Percentiles rank a stretch among this genome's conserved stretches.
phyloP scores from a whole-genome alignment of 2,797 vertebrate genomes.

The Alcedo quadribrachys region DNA sequence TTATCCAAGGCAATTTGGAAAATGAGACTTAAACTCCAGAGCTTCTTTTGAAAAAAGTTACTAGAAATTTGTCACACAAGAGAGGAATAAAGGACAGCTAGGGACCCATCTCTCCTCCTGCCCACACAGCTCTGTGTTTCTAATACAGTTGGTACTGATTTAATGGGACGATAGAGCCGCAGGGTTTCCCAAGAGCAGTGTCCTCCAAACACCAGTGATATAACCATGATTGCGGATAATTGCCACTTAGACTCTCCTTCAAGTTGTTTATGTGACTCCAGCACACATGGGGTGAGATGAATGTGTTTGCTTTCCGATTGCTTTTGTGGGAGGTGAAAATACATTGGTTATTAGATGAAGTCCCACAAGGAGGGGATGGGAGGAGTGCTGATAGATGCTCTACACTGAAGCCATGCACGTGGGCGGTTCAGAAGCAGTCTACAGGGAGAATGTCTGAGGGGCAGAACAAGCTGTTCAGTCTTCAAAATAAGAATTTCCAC shows the following conservation, averaged over 20 bases:
- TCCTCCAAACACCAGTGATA: not conserved
- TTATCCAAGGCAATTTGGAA: not conserved
- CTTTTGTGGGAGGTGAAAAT: not conserved
- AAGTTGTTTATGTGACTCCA: not conserved
- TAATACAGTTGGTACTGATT: not conserved
- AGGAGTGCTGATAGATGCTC: not conserved
- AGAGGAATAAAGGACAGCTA: not conserved
- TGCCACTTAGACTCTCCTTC: not conserved
- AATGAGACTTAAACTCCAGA: not conserved
- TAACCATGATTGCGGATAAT: not conserved
- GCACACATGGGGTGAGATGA: not conserved
- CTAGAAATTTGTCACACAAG: not conserved
- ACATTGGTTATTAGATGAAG: not conserved
- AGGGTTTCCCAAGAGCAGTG: not conserved
- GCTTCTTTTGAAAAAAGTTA: not conserved
- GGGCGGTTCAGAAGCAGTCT: not conserved
- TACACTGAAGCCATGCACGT: not conserved
- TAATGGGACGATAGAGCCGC: accelerated
- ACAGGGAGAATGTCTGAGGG: not conserved
- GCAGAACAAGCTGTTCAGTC: not conserved
- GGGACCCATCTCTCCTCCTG: not conserved
- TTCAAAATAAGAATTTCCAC: not conserved
- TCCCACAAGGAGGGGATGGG: accelerated
- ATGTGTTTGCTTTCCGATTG: not conserved
- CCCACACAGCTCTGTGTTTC: not conserved